Evolutionary conservation across 2,888 invertebrate species (phyloP), one percentile per base, ranked within the genome.

Genomic region (Troides helena): DNA sequence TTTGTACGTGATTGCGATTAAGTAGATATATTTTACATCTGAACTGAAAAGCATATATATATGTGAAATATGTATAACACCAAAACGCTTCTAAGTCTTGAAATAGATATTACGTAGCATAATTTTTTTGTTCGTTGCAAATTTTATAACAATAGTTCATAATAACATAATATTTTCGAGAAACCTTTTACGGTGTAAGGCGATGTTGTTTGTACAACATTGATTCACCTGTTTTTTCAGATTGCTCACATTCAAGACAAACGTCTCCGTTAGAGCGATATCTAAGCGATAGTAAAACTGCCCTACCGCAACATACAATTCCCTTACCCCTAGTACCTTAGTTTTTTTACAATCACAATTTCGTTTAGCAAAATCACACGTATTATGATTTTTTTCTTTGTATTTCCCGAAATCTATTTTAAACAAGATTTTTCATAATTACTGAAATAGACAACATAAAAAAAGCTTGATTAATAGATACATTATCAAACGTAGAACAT

Each of bases 301-400:
- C 80, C 85, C 87, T 88, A 85, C 84, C 85, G 69, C 85, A 88
- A 87, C 76, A 75, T 80, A 75, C 58, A 23, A 65, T 17, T 64
- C 43, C 39, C 62, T 59, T 53, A 53, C 36, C 17, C 36, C 30
- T 39, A 23, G 21, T 18, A 30, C 14, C 36, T n/a, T 60, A 18
- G 18, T 61, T 6, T 65, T 63, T 69, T 69, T 65, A 18, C 57
- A 57, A 43, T 10, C 36, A n/a, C 12, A 2, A 2, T 46, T 46
- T 46, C 46, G 14, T 2, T 46, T 14, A 14, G 14, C 46, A 14
- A 46, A 46, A 12, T 39, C 39, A 10, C 1, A 46, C 2, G 12
- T 12, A 12, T 46, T 2, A 14, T 14, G 14, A 46, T 46, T 14
- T 46, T 46, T 30, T 30, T 30, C 30, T 30, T 4, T 46, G 14